Conservation (phyloP, 1,140 invertebrate species). For the Melanaphis sacchari region DNA sequence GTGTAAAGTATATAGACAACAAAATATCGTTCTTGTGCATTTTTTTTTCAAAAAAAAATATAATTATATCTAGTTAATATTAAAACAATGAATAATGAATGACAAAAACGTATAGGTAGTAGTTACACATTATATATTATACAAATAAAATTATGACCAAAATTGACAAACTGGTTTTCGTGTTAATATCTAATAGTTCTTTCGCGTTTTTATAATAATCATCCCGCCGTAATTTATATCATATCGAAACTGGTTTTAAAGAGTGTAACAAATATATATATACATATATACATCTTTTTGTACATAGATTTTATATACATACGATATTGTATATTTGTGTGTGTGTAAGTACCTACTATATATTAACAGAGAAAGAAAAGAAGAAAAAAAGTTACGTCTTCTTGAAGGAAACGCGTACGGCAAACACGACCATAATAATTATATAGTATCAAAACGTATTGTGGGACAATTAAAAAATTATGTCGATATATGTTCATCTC, state of each 20-base stretch:
- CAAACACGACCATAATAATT: constrained; percentile 7
- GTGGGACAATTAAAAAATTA: constrained; percentile 46
- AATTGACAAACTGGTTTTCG: constrained; percentile 43
- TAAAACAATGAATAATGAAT: neutral
- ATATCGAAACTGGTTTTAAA: constrained; percentile 40
- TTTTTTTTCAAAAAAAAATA: neutral
- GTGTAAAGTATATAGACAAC: no score
- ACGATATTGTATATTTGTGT: neutral
- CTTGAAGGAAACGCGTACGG: constrained; percentile 16
- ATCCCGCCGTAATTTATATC: constrained; percentile 16
- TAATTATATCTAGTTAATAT: neutral
- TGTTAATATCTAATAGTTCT: constrained; percentile 26
- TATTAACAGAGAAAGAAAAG: neutral
- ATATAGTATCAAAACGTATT: constrained; percentile 27
- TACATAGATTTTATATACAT: neutral
- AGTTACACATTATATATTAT: neutral
- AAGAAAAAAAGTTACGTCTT: constrained; percentile 21
- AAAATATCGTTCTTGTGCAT: neutral
- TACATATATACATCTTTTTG: neutral
- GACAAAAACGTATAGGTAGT: neutral
- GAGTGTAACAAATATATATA: neutral
- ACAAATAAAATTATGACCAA: constrained; percentile 32
- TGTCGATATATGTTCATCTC: constrained; percentile 33
- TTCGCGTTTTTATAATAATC: constrained; percentile 38
- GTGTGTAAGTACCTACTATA: neutral